phyloP scores from a whole-genome alignment of 2,888 invertebrate species.

The Sminthurides aquaticus region DNA sequence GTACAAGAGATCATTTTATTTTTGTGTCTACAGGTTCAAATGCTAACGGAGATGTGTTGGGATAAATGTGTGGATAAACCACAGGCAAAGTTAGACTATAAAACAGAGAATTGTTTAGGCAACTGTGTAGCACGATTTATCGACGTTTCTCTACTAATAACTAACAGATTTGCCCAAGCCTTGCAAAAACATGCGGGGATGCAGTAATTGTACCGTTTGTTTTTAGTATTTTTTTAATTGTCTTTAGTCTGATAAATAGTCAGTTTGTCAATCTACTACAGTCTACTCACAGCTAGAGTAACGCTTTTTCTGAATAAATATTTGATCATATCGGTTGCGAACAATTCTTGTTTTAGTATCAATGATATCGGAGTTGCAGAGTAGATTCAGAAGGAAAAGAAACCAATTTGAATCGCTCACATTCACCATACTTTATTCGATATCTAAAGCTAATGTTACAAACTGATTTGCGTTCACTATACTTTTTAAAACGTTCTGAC shows the following conservation, averaged over 20 bases:
- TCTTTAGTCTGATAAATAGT: too few relatives aligned
- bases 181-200: constrained; percentile 61
- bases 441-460: neutral
- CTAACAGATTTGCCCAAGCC: constrained; percentile 79
- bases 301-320: too few relatives aligned
- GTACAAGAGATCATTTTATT: too few relatives aligned
- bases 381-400: too few relatives aligned
- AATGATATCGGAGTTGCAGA: too few relatives aligned
- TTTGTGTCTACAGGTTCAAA: constrained; percentile 89
- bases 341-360: too few relatives aligned
- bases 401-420: too few relatives aligned
- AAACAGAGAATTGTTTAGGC: constrained; percentile 79
- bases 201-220: constrained; percentile 14
- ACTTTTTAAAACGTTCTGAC: too few relatives aligned
- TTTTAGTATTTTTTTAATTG: too few relatives aligned
- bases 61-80: constrained; percentile 91
- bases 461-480: neutral
- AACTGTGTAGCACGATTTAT: constrained; percentile 94
- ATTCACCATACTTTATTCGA: neutral
- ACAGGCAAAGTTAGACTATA: constrained; percentile 73
- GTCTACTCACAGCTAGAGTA: too few relatives aligned
- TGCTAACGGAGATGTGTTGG: constrained; percentile 92
- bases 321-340: too few relatives aligned
- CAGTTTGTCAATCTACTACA: too few relatives aligned
- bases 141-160: constrained; percentile 79